Base-by-base conservation (phyloP, 1,140 invertebrate genomes). In the Brachionus sp. region DNA sequence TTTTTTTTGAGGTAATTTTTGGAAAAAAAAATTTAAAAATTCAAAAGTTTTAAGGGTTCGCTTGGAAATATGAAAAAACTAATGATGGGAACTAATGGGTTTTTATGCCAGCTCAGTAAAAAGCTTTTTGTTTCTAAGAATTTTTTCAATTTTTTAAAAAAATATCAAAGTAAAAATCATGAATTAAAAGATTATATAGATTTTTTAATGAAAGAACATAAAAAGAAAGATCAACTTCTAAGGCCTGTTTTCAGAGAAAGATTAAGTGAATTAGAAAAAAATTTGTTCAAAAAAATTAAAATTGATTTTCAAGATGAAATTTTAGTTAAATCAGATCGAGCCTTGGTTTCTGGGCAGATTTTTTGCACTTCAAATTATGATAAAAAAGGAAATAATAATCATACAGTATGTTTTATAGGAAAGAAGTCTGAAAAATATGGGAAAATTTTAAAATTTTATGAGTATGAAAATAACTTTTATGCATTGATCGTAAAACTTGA, bases 401-500 rank as follows among this genome's bases (percentile, higher is more conserved):
- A 62, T 62, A 62, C 16, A 19, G 23, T 62, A 62, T 62, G 53
- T 25, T 62, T 62, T 62, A 62, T 19, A 62, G 16, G 23, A 29
- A 29, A 29, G 29, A 29, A 64, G 10, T 64, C 6, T 25, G 57
- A 64, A 64, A 64, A 64, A 64, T 64, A 25, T 29, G 57, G 57
- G 10, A 29, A 64, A 29, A 29, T 64, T 23, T 64, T 64, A 64
- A 64, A 64, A 64, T 64, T 64, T 64, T 64, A 64, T 64, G 57
- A 64, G 25, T 25, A 25, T 64, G 57, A 64, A 64, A 64, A 64
- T 64, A 29, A 25, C 4, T 3, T 64, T 64, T 64, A 64, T 29
- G 57, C 57, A 25, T 64, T 64, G 25, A 29, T 64, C 3, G 25
- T 25, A 64, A 29, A 25, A 25, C 25, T 64, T 23, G 25, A 23